phyloP scores from a whole-genome alignment of 2,888 invertebrate genomes.

The Vandiemenella viatica region DNA sequence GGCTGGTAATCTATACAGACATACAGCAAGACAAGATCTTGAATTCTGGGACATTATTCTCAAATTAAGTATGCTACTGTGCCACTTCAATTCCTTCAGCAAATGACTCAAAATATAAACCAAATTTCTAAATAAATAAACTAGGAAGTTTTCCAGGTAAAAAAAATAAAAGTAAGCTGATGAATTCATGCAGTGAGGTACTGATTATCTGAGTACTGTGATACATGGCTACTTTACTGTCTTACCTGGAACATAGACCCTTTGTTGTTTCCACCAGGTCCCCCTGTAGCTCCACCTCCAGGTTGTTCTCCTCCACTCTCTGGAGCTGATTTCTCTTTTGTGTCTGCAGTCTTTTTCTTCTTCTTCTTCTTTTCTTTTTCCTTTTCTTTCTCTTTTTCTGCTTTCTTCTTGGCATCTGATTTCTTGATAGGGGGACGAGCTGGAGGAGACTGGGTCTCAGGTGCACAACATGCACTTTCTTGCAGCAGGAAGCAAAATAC shows the following conservation, averaged over 20 bases:
- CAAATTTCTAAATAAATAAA: no score
- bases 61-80: no score
- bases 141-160: no score
- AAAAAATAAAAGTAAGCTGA: no score
- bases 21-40: no score
- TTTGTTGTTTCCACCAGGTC: slow-evolving; percentile 33
- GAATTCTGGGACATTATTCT: no score
- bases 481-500: slow-evolving; percentile 88
- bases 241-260: slow-evolving; percentile 40
- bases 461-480: slow-evolving; percentile 75
- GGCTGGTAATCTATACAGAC: no score
- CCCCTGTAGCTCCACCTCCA: slow-evolving; percentile 18
- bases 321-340: slow-evolving; percentile 34
- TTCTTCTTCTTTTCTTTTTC: slow-evolving; percentile 36
- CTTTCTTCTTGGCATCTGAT: slow-evolving; percentile 29
- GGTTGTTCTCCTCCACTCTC: slow-evolving; percentile 35
- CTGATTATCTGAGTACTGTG: neutral
- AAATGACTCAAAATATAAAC: no score
- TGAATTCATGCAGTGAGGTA: no score
- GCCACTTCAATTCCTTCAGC: no score
- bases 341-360: slow-evolving; percentile 41
- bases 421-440: slow-evolving; percentile 44
- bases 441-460: slow-evolving; percentile 43
- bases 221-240: slow-evolving; percentile 10
- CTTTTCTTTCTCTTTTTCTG: slow-evolving; percentile 38